Evolutionary conservation across 2,797 vertebrate species (phyloP), one percentile per base, ranked within the genome.

Genomic region (Eptatretus atami): DNA sequence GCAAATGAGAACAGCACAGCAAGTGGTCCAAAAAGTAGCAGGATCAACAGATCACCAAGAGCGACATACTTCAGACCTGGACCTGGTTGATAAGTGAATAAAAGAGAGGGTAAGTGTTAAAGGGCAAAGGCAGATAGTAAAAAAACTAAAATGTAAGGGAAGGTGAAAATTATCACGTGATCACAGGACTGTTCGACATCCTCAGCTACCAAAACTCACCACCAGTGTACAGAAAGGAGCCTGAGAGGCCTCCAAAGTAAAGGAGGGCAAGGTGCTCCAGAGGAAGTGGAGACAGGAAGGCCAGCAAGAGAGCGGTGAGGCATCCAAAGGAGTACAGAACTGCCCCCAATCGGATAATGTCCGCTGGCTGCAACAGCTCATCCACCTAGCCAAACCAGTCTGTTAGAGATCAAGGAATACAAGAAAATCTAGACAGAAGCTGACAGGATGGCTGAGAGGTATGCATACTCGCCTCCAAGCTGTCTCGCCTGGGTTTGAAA

Each of bases 21-120:
- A 75, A 98, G 73, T 0, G 92, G 92, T 65, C 92, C 92, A 1
- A 98, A 98, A 6, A 88, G 96, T 73, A 98, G 94, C 71, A 98
- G 84, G 77, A 98, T 96, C 53, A 98, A 76, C 67, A 96, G 76
- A 52, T 98, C 92, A 9, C 92, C 92, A 31, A 98, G 78, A 0
- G 92, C 92, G 65, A 96, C 84, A 3, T 98, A 96, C 67, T 98
- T 98, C 68, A 98, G 81, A 65, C 92, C 92, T 3, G 96, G 86
- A 31, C 92, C 92, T 94, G 74, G 1, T 53, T 67, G 64, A 68
- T 71, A 66, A 75, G 71, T 64, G 67, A 66, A 67, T 53, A 67
- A 44, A 64, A 68, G 70, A 67, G 52, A 6, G 24, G 24, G 8
- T 6, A 24, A 60, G 15, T 24, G 9, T 31, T 52, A 64, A 64